These are phyloP conservation scores for Rhyzopertha dominica DNA, from an alignment of 1,140 invertebrate genomes.

Conservation along the genomic window DNA sequence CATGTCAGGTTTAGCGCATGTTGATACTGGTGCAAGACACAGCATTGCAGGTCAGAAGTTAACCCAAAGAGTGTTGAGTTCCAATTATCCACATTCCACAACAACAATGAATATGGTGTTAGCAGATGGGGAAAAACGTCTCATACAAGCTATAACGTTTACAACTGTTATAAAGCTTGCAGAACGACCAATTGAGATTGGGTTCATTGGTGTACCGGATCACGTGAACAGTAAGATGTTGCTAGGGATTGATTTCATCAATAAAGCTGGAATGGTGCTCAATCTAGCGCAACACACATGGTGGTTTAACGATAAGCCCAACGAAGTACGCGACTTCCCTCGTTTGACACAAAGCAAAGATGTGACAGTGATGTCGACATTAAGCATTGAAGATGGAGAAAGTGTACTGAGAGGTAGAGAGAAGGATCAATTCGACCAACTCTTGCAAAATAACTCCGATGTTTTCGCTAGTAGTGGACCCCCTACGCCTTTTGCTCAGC, in stretches of 20 bases:
- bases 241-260: slow-evolving; percentile 4
- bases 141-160: neutral
- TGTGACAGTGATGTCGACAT: too few relatives aligned
- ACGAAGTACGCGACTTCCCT: too few relatives aligned
- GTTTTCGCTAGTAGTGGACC: too few relatives aligned
- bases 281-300: too few relatives aligned
- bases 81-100: slow-evolving; percentile 1
- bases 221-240: neutral
- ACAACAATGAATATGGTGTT: neutral
- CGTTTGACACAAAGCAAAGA: too few relatives aligned
- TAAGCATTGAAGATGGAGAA: too few relatives aligned
- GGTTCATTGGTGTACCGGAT: slow-evolving; percentile 2
- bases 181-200: neutral
- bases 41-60: slow-evolving; percentile 9
- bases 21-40: slow-evolving; percentile 11
- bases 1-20: slow-evolving; percentile 4
- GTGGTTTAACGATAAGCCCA: too few relatives aligned
- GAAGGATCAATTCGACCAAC: too few relatives aligned
- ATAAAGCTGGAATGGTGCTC: too few relatives aligned
- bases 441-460: too few relatives aligned
- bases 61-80: neutral
- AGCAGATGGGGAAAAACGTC: neutral
- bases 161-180: neutral
- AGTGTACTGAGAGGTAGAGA: too few relatives aligned
- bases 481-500: neutral